Percentiles rank a stretch among this genome's conserved stretches.
phyloP scores from a whole-genome alignment of 2,797 vertebrate species.

The Sebastes minor region DNA sequence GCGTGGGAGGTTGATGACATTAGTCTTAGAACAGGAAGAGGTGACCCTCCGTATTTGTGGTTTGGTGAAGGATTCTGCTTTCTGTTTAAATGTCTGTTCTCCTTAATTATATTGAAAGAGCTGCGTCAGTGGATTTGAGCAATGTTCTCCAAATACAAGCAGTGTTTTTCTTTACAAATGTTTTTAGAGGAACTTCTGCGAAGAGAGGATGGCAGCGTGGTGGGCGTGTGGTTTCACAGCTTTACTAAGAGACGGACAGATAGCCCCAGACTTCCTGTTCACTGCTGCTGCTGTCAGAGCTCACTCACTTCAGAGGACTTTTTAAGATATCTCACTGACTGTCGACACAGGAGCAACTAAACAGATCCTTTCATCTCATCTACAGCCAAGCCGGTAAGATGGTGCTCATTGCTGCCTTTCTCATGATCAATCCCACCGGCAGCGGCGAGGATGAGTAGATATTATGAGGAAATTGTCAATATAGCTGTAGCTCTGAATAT shows the following conservation, averaged over 20 bases:
- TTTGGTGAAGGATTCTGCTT: not conserved
- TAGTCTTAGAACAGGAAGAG: not conserved
- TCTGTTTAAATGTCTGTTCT: not conserved
- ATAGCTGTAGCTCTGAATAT: not conserved
- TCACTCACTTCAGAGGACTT: constrained; percentile 2
- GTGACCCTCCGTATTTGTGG: not conserved
- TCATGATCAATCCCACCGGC: constrained; percentile 30
- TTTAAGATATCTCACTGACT: not conserved
- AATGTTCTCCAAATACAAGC: not conserved
- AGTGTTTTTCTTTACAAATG: not conserved
- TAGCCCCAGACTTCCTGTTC: constrained; percentile 74
- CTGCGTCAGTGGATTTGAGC: not conserved
- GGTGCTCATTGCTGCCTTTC: constrained; percentile 14
- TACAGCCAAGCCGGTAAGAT: constrained; percentile 10
- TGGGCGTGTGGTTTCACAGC: constrained; percentile 62
- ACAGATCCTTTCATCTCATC: not conserved
- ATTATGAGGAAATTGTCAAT: too few species aligned
- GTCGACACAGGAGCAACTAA: not conserved
- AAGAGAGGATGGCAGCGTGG: constrained; percentile 20
- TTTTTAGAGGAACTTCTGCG: constrained; percentile 51
- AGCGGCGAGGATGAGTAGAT: constrained; percentile 34
- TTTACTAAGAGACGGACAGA: constrained; percentile 61
- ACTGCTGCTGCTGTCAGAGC: not conserved
- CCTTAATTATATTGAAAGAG: accelerated
- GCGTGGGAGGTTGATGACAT: not conserved